Evolutionary conservation across 2,888 invertebrate species (phyloP), one percentile per base, ranked within the genome.

Genomic region (Coelopa pilipes): DNA sequence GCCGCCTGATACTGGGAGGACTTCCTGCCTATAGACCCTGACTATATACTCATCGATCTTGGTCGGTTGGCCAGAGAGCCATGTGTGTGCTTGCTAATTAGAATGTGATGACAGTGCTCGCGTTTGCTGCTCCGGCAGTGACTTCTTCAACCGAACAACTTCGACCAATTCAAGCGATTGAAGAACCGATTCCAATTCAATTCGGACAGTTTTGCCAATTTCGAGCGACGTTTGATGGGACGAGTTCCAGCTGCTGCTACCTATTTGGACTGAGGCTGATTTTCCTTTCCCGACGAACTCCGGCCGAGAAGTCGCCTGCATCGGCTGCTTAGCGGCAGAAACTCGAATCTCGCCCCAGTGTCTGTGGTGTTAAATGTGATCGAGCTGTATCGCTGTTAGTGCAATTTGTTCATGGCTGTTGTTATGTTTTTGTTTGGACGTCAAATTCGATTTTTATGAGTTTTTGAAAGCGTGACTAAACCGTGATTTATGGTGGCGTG

Each of bases 401-500:
- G 72, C 67, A 74, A 76, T 77, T 74, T 75, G 74, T 74, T 76
- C 66, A 49, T 72, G 65, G 60, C 68, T 73, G 76, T 77, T 77
- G 75, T 76, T 78, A 68, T 76, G 79, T 79, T 80, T 80, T 78
- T 76, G 78, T 77, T 75, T 75, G 74, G 74, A 84, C 84, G 83
- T 84, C 85, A 85, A 84, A 83, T 86, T 82, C 83, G 83, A 85
- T 84, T 85, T 85, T 85, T 85, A 85, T 84, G 86, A 84, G 81
- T 83, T 85, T 79, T 85, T 86, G 83, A 85, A 84, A 85, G 85
- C 86, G 86, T 87, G 87, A 87, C 87, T 84, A 84, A 83, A 81
- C 80, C 81, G 86, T 87, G 87, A 87, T 87, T 87, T 87, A 87
- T 86, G 86, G 85, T 87, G 86, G 86, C 86, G 87, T 87, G 86